These are phyloP conservation scores for Dicranocentrus wangi DNA, from an alignment of 2,888 invertebrate genomes.

Conservation along the genomic window DNA sequence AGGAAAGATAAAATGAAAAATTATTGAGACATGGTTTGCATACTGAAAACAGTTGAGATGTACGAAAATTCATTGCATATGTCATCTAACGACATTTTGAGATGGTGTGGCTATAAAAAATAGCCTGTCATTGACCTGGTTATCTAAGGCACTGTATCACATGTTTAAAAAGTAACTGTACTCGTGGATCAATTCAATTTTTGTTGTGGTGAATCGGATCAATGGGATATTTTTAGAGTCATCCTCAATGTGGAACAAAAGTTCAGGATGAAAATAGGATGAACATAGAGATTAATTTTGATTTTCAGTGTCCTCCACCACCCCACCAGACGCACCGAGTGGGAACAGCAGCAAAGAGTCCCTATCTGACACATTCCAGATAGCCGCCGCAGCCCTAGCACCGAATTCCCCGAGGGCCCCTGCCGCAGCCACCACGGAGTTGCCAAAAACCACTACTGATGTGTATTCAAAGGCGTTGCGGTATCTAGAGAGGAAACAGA, in stretches of 20 bases:
- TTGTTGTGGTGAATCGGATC: too few species aligned
- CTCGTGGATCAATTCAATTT: too few species aligned
- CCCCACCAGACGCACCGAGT: background rate
- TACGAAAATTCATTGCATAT: too few species aligned
- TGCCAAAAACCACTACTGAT: slow-evolving; percentile 25
- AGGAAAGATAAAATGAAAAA: too few species aligned
- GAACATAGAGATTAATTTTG: background rate
- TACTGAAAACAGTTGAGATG: too few species aligned
- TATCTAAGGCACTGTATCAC: slow-evolving; percentile 15
- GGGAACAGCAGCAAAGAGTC: background rate
- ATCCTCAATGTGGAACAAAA: too few species aligned
- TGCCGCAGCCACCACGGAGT: slow-evolving; percentile 1
- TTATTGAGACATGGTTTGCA: too few species aligned
- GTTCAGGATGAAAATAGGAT: too few species aligned
- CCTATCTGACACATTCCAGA: slow-evolving; percentile 9
- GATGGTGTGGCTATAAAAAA: background rate
- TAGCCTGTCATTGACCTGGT: slow-evolving; percentile 5
- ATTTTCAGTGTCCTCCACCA: background rate
- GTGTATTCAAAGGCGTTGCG: slow-evolving; percentile 57
- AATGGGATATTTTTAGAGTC: too few species aligned
- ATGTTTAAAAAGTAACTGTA: background rate
- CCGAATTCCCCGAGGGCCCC: too few species aligned
- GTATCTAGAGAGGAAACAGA: slow-evolving; percentile 32
- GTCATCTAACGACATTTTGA: too few species aligned
- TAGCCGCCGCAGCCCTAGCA: too few species aligned